Evolutionary conservation across 2,113 vertebrate genomes (phyloP), one percentile per base, ranked within the genome.

Genomic region (Gnathonemus longibarbis): DNA sequence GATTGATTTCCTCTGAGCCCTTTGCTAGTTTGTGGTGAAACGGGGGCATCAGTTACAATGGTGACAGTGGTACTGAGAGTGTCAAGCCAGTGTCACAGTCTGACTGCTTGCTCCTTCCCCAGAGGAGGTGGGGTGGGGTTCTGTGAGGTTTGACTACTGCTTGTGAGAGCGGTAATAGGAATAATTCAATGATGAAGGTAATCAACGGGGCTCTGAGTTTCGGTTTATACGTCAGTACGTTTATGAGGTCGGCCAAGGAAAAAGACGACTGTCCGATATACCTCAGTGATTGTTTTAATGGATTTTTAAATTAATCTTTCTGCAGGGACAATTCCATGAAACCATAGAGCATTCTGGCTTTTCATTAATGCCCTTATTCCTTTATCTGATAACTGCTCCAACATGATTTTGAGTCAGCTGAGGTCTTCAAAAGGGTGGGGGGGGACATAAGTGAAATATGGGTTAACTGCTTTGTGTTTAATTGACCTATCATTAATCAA

Each of bases 271-370:
- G 27, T 49, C 15, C 11, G 49, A 31, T 87, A 52, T 84, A 84
- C 83, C 45, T 84, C 42, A 24, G 83, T n/a, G 48, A 87, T 53
- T 87, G 49, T 53, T 87, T 27, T 87, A 87, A 87, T 87, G 50
- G 85, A 87, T 87, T 87, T 87, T 87, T 87, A 87, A 52, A 87
- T 87, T 56, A 87, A 87, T 87, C 49, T 87, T 31, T 31, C 85
- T 56, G 50, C 17, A 17, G 84, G 48, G 85, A 87, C 85, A 35
- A 56, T 87, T 87, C 85, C 31, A 53, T 52, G 27, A 87, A 53
- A 53, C 31, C 85, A 19, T 27, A 31, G 27, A 56, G 50, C 85
- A 35, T 48, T 53, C 85, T 39, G 49, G 27, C 85, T 48, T 87
- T 87, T 48, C n/a, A 53, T 87, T 53, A 50, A 35, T 53, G 48